Evolutionary conservation across 2,888 invertebrate species (phyloP).

Genomic region (Eucera pruinosa): DNA sequence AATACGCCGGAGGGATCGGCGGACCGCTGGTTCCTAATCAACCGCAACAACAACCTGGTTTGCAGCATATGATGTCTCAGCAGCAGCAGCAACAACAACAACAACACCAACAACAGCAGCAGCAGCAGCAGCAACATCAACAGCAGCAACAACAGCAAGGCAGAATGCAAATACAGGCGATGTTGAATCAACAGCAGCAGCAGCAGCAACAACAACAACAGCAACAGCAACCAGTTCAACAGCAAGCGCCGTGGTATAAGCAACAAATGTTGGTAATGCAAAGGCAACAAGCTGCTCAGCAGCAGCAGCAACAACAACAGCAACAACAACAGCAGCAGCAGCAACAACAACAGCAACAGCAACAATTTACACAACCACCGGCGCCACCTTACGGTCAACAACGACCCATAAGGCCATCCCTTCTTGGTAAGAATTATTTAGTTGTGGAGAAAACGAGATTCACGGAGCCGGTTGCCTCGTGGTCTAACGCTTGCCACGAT

Average conservation of each 20-base stretch:
- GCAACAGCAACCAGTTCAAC: constrained; percentile 83
- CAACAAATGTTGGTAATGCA: constrained; percentile 78
- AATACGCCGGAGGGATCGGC: constrained; percentile 79
- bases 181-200: constrained; percentile 84
- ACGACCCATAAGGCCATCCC: constrained; percentile 84
- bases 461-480: constrained; percentile 54
- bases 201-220: constrained; percentile 85
- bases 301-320: constrained; percentile 83
- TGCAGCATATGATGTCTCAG: constrained; percentile 84
- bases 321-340: constrained; percentile 83
- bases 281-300: too few species aligned
- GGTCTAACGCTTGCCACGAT: constrained; percentile 63
- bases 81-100: constrained; percentile 87
- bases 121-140: constrained; percentile 85
- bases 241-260: constrained; percentile 83
- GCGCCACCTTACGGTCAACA: constrained; percentile 86
- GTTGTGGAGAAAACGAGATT: constrained; percentile 62
- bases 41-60: constrained; percentile 81
- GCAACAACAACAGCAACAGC: constrained; percentile 83
- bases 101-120: constrained; percentile 85
- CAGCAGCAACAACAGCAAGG: constrained; percentile 86
- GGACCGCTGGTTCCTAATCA: constrained; percentile 81
- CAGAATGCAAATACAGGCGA: constrained; percentile 83
- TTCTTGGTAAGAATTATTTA: constrained; percentile 76
- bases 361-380: constrained; percentile 87